Conservation (phyloP, 1,140 invertebrate species). For the Neodiprion pinetum region DNA sequence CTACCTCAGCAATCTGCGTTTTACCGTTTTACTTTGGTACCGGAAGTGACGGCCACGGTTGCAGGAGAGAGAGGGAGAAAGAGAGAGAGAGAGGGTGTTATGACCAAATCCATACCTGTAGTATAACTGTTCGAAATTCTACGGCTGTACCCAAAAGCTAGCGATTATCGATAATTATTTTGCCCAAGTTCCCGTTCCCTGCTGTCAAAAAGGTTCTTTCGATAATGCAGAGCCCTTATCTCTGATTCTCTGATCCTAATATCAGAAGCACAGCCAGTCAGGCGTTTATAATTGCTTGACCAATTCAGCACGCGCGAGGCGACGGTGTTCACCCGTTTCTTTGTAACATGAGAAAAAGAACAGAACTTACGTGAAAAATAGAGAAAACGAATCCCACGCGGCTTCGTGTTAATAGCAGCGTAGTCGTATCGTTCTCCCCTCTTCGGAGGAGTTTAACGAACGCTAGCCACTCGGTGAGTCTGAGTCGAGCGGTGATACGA, state of each 20-base stretch:
- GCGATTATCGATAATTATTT: no score
- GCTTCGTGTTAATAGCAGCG: background rate
- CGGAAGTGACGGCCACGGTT: background rate
- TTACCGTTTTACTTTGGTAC: background rate
- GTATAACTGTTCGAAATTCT: no score
- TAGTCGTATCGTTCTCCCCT: constrained; percentile 10
- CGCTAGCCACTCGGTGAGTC: background rate
- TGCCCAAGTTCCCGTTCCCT: no score
- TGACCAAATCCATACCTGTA: background rate
- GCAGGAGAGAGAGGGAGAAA: background rate
- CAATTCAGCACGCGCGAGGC: background rate
- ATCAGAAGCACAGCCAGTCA: no score
- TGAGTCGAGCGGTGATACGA: background rate
- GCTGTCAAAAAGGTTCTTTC: no score
- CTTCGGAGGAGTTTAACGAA: background rate
- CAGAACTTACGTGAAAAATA: background rate
- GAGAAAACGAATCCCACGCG: background rate
- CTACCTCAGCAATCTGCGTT: constrained; percentile 53
- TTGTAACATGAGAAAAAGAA: background rate
- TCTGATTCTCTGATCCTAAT: no score
- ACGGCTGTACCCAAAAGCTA: no score
- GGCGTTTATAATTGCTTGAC: background rate
- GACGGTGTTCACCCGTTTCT: background rate
- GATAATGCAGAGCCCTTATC: no score
- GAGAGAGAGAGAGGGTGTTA: background rate